Evolutionary conservation across 2,797 vertebrate species (phyloP), one percentile per base, ranked within the genome.

Genomic region (Anableps anableps): DNA sequence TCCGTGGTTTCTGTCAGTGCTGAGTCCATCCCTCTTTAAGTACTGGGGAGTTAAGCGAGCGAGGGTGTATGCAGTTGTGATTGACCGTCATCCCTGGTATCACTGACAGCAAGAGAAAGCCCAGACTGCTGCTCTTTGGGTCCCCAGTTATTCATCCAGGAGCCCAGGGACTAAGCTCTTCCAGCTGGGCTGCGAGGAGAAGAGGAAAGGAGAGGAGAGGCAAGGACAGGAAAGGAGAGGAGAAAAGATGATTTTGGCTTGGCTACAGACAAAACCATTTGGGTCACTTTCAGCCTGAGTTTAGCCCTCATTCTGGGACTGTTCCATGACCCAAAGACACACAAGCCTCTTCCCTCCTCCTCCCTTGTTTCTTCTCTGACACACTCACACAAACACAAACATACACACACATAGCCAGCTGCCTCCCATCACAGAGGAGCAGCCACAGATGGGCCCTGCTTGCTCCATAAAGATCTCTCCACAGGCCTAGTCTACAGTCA

Each of bases 401-500:
- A 76, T 78, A 79, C 62, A 88, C 90, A 90, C 89, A 93, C 85
- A 78, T 78, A 91, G 86, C 93, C 94, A 95, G 94, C 94, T 95
- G 94, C 94, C 95, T 95, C 92, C 93, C 91, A 92, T 94, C 93
- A 92, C 93, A 62, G 90, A 93, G 92, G 91, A 94, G 90, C 91
- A 91, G 90, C 92, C 94, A 93, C 95, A 96, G 95, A 95, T 95
- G 95, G 95, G 93, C 92, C 89, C 94, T 94, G 92, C 94, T 94
- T 94, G 94, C 94, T 95, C 91, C 88, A 93, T 96, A 95, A 95
- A 95, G 94, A 96, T 95, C 93, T 94, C 94, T 94, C 94, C 92
- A 93, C 93, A 92, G 92, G 92, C 91, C 90, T 84, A 86, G 94
- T 93, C 94, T 92, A 83, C 88, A 80, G 83, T 85, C 80, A 38